Percentiles rank a stretch among this genome's conserved stretches.
These are phyloP conservation scores for Cheilosia grossa DNA, from an alignment of 2,888 invertebrate genomes.

Conservation along the genomic window DNA sequence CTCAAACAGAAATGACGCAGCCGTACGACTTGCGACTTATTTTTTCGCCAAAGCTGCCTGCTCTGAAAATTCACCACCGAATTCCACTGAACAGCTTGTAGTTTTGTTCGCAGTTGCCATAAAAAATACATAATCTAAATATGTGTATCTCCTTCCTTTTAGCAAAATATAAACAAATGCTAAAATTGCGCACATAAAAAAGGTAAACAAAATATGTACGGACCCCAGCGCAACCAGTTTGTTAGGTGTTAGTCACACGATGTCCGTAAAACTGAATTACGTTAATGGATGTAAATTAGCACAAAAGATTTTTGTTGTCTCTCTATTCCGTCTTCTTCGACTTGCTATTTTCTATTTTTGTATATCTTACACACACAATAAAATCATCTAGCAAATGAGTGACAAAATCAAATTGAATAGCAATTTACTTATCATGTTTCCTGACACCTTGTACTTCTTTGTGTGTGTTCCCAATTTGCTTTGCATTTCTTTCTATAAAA, in stretches of 20 bases:
- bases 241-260: neutral
- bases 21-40: no score
- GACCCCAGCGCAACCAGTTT: neutral
- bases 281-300: neutral
- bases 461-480: neutral
- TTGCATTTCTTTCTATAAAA: constrained; percentile 9
- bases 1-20: no score
- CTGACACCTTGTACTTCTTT: constrained; percentile 2
- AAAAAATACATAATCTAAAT: no score
- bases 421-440: constrained; percentile 19
- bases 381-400: neutral
- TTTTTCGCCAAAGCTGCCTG: no score
- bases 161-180: neutral
- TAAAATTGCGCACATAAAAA: neutral
- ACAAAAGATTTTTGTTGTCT: neutral
- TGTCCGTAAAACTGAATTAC: neutral
- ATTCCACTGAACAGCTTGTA: no score
- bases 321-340: neutral
- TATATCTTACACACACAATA: neutral
- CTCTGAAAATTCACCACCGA: no score
- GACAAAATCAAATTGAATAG: constrained; percentile 1
- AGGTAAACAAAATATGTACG: neutral
- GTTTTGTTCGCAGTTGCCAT: no score
- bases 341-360: neutral
- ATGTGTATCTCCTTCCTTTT: no score